These are phyloP conservation scores for Psephotus haematonotus DNA, from an alignment of 2,113 vertebrate species.

Conservation along the genomic window DNA sequence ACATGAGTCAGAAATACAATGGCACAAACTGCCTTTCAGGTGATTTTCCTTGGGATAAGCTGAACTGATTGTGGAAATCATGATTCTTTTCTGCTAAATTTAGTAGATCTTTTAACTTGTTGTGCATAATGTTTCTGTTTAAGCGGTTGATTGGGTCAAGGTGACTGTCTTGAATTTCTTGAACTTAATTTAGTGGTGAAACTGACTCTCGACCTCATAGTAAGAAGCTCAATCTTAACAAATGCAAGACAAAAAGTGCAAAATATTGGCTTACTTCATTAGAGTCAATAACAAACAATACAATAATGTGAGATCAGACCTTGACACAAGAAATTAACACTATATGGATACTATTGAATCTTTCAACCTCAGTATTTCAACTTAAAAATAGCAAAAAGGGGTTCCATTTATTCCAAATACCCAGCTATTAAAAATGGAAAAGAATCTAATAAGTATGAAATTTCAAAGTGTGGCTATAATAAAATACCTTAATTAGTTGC, in stretches of 20 bases:
- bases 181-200: neutral
- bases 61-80: neutral
- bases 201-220: neutral
- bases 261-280: neutral
- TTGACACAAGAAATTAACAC: neutral
- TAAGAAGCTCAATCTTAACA: neutral
- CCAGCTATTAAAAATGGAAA: neutral
- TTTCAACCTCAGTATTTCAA: neutral
- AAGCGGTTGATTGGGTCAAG: neutral
- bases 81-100: neutral
- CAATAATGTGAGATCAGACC: neutral
- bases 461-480: neutral
- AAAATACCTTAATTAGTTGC: neutral
- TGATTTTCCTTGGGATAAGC: neutral
- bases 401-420: neutral
- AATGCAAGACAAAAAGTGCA: neutral
- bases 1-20: neutral
- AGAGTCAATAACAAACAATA: neutral
- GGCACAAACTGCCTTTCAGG: neutral
- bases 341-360: neutral
- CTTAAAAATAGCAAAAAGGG: neutral
- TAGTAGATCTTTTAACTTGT: neutral
- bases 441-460: neutral
- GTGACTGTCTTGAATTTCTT: neutral
- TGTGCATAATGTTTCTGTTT: neutral